These are phyloP conservation scores for Collichthys lucidus DNA, from an alignment of 2,113 vertebrate genomes.

Conservation along the genomic window DNA sequence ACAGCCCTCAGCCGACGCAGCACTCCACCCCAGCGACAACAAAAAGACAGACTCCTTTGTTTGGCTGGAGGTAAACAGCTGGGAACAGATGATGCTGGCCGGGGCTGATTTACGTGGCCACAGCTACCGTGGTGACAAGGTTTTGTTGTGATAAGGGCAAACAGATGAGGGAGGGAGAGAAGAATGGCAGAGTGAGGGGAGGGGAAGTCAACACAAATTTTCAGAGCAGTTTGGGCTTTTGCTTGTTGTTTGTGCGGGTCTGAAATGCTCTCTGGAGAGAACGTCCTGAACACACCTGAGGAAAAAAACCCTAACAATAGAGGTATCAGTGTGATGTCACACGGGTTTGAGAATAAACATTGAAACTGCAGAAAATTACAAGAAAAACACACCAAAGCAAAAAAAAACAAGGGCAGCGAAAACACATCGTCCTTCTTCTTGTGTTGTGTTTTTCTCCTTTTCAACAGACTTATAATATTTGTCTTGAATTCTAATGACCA, in stretches of 20 bases:
- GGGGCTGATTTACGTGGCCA: conserved; percentile 75
- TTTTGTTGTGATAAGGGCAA: conserved; percentile 71
- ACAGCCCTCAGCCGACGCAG: conserved; percentile 75
- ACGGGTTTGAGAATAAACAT: conserved; percentile 7
- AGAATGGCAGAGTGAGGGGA: conserved; percentile 20
- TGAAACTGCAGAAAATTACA: not conserved
- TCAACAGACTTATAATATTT: conserved; percentile 12
- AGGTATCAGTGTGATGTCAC: conserved; percentile 14
- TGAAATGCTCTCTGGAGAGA: conserved; percentile 24
- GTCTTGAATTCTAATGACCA: conserved; percentile 5
- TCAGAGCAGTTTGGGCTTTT: conserved; percentile 38
- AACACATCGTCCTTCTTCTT: not conserved
- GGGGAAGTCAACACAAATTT: conserved; percentile 26
- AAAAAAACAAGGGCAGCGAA: not conserved
- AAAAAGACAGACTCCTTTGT: conserved; percentile 84
- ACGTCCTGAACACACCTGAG: conserved; percentile 38
- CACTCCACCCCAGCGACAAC: conserved; percentile 79
- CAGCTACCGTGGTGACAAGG: conserved; percentile 69
- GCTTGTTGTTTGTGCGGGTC: conserved; percentile 32
- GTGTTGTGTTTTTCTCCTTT: conserved; percentile 4
- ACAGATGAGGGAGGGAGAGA: conserved; percentile 45
- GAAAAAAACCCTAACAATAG: conserved; percentile 23
- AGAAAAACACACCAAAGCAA: conserved; percentile 7
- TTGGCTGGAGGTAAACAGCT: conserved; percentile 82
- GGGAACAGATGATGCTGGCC: conserved; percentile 80